phyloP scores from a whole-genome alignment of 2,797 vertebrate genomes.

The Halcyon badia region DNA sequence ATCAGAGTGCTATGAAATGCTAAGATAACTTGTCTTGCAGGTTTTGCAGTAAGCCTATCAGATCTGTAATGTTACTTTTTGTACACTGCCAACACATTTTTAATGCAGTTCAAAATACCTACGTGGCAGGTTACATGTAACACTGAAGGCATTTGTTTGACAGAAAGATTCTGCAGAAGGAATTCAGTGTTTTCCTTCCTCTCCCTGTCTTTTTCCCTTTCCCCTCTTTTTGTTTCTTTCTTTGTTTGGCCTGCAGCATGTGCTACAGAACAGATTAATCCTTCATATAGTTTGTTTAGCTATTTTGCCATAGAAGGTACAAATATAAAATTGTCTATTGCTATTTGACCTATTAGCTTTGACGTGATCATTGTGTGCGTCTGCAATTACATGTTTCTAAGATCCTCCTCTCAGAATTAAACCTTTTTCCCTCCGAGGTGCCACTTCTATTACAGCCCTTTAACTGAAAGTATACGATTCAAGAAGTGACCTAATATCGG shows the following conservation, averaged over 20 bases:
- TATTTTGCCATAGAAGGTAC: neutral
- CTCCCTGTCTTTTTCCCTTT: neutral
- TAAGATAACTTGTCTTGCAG: neutral
- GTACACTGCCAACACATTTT: neutral
- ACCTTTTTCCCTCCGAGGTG: neutral
- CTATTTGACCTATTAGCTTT: neutral
- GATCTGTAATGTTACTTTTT: neutral
- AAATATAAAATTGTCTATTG: neutral
- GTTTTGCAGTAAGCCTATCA: neutral
- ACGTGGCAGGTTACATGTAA: neutral
- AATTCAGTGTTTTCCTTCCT: neutral
- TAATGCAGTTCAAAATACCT: neutral
- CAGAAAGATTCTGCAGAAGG: neutral
- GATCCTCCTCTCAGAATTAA: neutral
- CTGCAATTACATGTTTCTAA: neutral
- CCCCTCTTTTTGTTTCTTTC: neutral
- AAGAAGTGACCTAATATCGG: neutral
- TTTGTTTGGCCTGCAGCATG: rapidly evolving
- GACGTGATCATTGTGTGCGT: neutral
- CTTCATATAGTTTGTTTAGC: neutral
- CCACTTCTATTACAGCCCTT: neutral
- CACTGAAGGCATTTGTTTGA: neutral
- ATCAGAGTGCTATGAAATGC: neutral
- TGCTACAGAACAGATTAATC: neutral
- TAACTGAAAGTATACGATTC: neutral